A percentile compares a stretch with the other conserved stretches of the same genome.
These are phyloP conservation scores for Drosophila pegasa DNA, from an alignment of 2,888 invertebrate genomes.

Conservation along the genomic window DNA sequence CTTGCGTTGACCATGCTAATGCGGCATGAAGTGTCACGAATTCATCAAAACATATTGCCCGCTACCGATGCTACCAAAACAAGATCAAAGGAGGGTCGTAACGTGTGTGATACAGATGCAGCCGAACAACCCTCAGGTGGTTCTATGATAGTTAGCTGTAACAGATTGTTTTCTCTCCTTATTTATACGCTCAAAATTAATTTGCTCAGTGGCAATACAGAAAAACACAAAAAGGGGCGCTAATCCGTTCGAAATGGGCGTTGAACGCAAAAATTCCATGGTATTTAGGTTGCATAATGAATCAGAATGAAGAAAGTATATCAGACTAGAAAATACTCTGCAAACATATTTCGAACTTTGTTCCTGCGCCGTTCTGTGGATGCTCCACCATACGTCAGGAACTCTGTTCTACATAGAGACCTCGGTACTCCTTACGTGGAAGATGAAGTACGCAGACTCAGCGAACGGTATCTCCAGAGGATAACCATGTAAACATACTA, in stretches of 20 bases:
- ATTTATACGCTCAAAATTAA: slow-evolving; percentile 56
- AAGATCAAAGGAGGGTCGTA: slow-evolving; percentile 51
- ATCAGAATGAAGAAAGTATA: too few species aligned
- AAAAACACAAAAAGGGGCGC: slow-evolving; percentile 36
- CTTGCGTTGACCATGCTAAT: slow-evolving; percentile 60
- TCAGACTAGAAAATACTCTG: background rate
- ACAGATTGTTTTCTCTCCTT: slow-evolving; percentile 1
- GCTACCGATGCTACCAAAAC: slow-evolving; percentile 52
- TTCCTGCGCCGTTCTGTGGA: too few species aligned
- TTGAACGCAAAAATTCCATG: slow-evolving; percentile 80
- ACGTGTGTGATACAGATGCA: background rate
- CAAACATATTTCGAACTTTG: too few species aligned
- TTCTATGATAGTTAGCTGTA: slow-evolving; percentile 4
- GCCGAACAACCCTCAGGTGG: slow-evolving; percentile 36
- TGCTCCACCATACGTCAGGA: too few species aligned
- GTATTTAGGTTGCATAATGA: slow-evolving; percentile 61
- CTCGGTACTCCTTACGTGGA: too few species aligned
- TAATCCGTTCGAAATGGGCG: slow-evolving; percentile 73
- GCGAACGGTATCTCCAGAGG: too few species aligned
- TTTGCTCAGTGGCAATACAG: slow-evolving; percentile 33
- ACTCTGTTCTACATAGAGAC: too few species aligned
- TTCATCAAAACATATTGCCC: slow-evolving; percentile 76
- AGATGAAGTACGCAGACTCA: too few species aligned
- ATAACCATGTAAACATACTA: too few species aligned
- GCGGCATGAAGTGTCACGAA: slow-evolving; percentile 83